phyloP scores from a whole-genome alignment of 2,888 invertebrate species.

The Penaeus monodon region DNA sequence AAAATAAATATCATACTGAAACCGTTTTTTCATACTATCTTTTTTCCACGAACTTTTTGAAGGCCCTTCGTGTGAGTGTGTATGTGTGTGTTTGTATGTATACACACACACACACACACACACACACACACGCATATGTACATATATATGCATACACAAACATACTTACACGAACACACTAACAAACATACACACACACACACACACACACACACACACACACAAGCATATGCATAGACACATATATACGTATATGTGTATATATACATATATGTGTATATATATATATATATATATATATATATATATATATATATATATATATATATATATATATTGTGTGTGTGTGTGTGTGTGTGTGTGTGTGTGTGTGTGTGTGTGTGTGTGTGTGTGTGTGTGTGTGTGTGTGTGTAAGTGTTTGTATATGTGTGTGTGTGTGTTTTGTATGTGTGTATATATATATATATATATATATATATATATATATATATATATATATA shows the following conservation, averaged over 20 bases:
- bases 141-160: background rate
- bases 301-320: no score
- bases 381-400: background rate
- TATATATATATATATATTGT: background rate
- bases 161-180: background rate
- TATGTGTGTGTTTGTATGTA: no score
- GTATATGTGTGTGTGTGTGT: background rate
- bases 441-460: background rate
- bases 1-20: no score
- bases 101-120: no score
- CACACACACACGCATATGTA: no score
- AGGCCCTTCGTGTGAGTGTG: no score
- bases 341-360: background rate
- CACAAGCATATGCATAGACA: background rate
- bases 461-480: background rate
- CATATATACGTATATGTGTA: background rate
- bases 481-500: background rate
- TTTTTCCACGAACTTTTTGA: no score
- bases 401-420: background rate
- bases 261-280: background rate
- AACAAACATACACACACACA: background rate
- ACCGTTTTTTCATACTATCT: no score
- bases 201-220: background rate
- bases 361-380: background rate
- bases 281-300: background rate